Base-by-base conservation (phyloP, 2,797 vertebrate genomes). In the Crenuchus spilurus region DNA sequence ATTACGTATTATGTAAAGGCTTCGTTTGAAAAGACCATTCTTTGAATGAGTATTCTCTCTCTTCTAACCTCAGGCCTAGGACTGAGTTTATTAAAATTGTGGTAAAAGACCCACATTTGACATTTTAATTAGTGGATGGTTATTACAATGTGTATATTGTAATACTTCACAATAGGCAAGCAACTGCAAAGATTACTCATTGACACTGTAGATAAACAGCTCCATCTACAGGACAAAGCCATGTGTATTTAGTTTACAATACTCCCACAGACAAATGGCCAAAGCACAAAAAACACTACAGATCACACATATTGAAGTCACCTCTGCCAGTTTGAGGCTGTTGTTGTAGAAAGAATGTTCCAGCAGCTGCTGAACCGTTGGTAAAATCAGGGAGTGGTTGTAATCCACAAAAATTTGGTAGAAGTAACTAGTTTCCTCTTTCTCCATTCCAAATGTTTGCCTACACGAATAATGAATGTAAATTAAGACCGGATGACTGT, bases 391-490 rank as follows among this genome's bases (percentile, higher is more conserved):
- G 33, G 81, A 85, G 85, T 93, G 88, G 78, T 91, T 91, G 78
- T 91, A 90, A 51, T 94, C 93, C 85, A 93, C 80, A 79, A 94
- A 93, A 67, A 94, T 93, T 85, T 94, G 93, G 28, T 93, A 93
- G 78, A 86, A 93, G 85, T 90, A 93, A 61, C 90, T 91, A 20
- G 89, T 90, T 85, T 93, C 90, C 30, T 90, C 88, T 75, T 89
- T 87, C 20, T 87, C 87, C 0, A 86, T 87, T 41, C 85, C 85
- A 41, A 24, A 55, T 11, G 60, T 33, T n/a, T 64, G 18, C 14
- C 76, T 41, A 35, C 2, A 41, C 10, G 33, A 10, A 14, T 9
- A 2, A 64, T 55, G 5, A 20, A 57, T 6, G 62, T 20, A 6
- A 44, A 70, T 13, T 18, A 8, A n/a, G 14, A 62, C n/a, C n/a